Base-by-base conservation (phyloP, 1,140 invertebrate genomes). In the Aethina tumida region DNA sequence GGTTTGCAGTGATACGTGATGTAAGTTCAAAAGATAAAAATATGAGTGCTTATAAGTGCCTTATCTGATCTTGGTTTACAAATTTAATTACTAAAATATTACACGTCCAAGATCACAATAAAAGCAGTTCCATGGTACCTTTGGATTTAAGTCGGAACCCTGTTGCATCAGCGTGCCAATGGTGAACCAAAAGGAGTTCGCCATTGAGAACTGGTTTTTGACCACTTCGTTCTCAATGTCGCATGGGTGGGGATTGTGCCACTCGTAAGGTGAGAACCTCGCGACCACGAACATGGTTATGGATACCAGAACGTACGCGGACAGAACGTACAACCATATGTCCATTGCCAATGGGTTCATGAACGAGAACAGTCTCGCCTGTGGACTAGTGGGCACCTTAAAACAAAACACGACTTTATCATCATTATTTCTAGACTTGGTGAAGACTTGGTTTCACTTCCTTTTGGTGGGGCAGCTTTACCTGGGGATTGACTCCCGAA, bases 401-500 rank as follows among this genome's bases (percentile, higher is more conserved):
- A n/a, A 55, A 55, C 6, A 39, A 18, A 36, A 33, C 18, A 13
- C n/a, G 17, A 36, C 6, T 14, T 22, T 26, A 3, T 4, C 2
- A 16, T 10, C 7, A 17, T 27, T 37, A 7, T 12, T 2, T 25
- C 5, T 34, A 18, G 3, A n/a, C n/a, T n/a, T n/a, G n/a, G n/a
- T n/a, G n/a, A n/a, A n/a, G n/a, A n/a, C n/a, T 39, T 32, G 38
- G 12, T 14, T 31, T 31, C n/a, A 31, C 10, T 17, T 14, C 16
- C 29, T 10, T n/a, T 31, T 36, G 15, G 9, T 27, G 7, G 7
- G 7, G 9, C 18, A 10, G 7, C 16, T 50, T 41, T 74, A 90
- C 86, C 82, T 90, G 88, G 4, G 85, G 85, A 64, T 87, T 88
- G 29, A 90, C 70, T 15, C 84, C 86, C 21, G 85, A 88, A 27